Evolutionary conservation across 2,888 invertebrate species (phyloP).

Genomic region (Heliconius cydno): DNA sequence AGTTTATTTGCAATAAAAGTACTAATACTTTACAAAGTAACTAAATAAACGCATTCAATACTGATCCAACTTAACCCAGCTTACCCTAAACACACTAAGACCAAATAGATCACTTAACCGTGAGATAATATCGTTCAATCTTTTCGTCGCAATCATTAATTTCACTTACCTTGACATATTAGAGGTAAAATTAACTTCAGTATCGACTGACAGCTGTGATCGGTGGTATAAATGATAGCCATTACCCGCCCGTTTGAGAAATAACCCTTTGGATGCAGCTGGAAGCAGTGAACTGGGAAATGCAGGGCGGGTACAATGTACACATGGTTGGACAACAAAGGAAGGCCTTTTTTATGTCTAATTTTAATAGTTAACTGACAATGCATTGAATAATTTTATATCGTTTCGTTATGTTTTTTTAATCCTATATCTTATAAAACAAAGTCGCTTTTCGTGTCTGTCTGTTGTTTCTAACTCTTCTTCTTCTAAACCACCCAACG

Average conservation of each 20-base stretch:
- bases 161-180: constrained; percentile 29
- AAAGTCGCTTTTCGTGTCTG: too few relatives aligned
- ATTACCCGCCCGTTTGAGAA: constrained; percentile 73
- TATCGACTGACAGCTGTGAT: constrained; percentile 64
- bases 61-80: background rate
- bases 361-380: background rate
- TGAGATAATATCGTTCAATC: background rate
- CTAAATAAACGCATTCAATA: background rate
- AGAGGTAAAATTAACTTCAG: constrained; percentile 57
- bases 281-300: constrained; percentile 58
- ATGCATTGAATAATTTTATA: background rate
- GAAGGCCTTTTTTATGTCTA: background rate
- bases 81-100: background rate
- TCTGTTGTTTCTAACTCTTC: too few relatives aligned
- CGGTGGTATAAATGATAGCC: constrained; percentile 69
- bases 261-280: constrained; percentile 73
- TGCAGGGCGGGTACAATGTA: constrained; percentile 55
- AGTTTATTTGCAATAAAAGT: too few relatives aligned
- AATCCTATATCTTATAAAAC: too few relatives aligned
- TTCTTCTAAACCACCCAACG: too few relatives aligned
- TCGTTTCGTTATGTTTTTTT: too few relatives aligned
- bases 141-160: constrained; percentile 21
- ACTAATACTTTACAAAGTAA: background rate
- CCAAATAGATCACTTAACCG: background rate
- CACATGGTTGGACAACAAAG: constrained; percentile 28